Base-by-base conservation (phyloP, 2,113 vertebrate genomes). In the Centropus bengalensis region DNA sequence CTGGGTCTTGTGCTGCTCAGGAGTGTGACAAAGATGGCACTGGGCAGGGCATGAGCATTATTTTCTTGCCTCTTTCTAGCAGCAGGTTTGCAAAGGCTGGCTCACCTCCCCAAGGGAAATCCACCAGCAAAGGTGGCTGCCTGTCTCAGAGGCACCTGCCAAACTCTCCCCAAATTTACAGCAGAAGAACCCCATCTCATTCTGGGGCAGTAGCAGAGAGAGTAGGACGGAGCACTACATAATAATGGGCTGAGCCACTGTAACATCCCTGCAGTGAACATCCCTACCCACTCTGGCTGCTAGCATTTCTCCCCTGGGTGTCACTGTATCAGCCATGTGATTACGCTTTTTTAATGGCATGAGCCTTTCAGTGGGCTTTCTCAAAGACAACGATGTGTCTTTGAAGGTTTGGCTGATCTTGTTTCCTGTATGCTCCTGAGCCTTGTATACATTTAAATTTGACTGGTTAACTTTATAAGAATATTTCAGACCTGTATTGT, bases 401-500 rank as follows among this genome's bases (percentile, higher is more conserved):
- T 95, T 87, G 75, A 95, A 88, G 66, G 64, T 86, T 91, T 94
- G 80, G 62, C 80, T 10, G 58, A 66, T 86, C 66, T 60, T 60
- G 60, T 90, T 95, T 96, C 95, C 95, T 91, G 74, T 73, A 81
- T 49, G 62, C 56, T 95, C 86, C 91, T 75, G 91, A 91, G 95
- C 77, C 94, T 91, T 84, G 92, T 86, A 95, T 93, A 95, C 92
- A 83, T 95, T 96, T 94, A 81, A 96, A 95, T 96, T 96, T 96
- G 94, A 96, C 95, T 97, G 96, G 97, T 97, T 98, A 97, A 97
- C 97, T 96, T 94, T 91, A 73, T 91, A 59, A 77, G 96, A 96
- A 97, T 97, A 97, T 32, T 96, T 97, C 93, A 94, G 96, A 68
- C 88, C 52, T 74, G 80, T 96, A 98, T 98, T 97, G 96, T 97